Conservation (phyloP, 2,113 vertebrate genomes). For the Muntiacus reevesi region DNA sequence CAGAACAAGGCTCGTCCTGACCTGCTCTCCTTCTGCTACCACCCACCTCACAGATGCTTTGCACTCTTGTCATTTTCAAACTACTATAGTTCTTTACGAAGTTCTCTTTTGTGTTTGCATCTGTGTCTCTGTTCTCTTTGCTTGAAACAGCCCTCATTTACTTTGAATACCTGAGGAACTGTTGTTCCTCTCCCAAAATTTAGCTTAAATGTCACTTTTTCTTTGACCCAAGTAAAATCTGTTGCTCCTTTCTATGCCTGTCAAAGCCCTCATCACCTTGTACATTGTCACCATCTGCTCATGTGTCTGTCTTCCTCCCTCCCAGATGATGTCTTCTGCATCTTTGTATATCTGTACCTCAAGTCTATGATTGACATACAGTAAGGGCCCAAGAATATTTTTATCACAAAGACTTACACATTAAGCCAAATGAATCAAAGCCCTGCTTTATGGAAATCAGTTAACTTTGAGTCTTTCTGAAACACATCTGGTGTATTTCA, state of each 20-base stretch:
- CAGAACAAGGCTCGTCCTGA: not conserved
- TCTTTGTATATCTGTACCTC: not conserved
- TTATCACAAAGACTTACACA: not conserved
- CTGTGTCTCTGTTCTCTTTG: not conserved
- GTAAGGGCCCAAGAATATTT: not conserved
- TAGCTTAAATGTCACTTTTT: not conserved
- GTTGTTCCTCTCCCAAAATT: not conserved
- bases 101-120: not conserved
- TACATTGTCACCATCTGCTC: not conserved
- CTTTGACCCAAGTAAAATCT: not conserved
- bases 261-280: not conserved
- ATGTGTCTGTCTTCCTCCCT: not conserved
- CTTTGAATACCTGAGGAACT: not conserved
- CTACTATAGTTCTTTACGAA: not conserved
- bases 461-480: not conserved
- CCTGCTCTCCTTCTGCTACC: no score
- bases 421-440: not conserved
- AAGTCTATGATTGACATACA: not conserved
- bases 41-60: not conserved
- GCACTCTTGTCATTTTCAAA: not conserved
- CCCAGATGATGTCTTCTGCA: not conserved
- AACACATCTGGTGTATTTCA: not conserved
- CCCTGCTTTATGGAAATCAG: not conserved
- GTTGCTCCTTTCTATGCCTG: not conserved
- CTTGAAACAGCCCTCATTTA: not conserved